Evolutionary conservation across 2,113 vertebrate genomes (phyloP), one percentile per base, ranked within the genome.

Genomic region (Gobius niger): DNA sequence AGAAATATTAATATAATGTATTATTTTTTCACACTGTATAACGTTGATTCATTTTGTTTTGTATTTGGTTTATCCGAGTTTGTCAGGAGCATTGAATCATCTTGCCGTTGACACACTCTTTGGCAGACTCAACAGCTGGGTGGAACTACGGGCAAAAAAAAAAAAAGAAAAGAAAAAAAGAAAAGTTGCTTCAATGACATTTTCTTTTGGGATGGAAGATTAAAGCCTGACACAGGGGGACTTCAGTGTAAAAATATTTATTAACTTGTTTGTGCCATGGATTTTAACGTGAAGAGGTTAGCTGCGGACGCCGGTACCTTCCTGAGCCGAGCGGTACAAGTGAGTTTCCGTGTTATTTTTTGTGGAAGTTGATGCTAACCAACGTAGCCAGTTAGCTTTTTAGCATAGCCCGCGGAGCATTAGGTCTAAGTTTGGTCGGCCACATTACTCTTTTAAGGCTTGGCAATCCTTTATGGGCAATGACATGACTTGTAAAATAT

Each of bases 251-350:
- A 63, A 63, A 41, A 53, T 46, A 53, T 46, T 41, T 11, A 15
- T 57, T 50, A 12, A 15, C 15, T 18, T 85, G 76, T 85, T 87
- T 7, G 53, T 24, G 81, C 13, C 82, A 98, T 98, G 96, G 96
- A 98, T 71, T 98, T 98, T 86, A 97, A 95, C 24, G 94, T 98
- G 7, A 98, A 98, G 85, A 95, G 96, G 72, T 77, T 98, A n/a
- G 96, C 96, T 52, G 96, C 96, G 3, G 96, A 96, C 78, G 96
- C 96, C 24, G 96, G 96, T 56, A 97, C 96, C n/a, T 98, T 98
- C 78, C 88, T 98, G 54, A 98, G 94, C 75, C 95, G 96, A 2
- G 96, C 96, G 0, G 96, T 98, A 16, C 96, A 98, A 95, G 96
- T 98, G 92, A 82, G 86, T 87, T 67, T 40, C 18, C 14, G 8